Evolutionary conservation across 2,888 invertebrate genomes (phyloP), one percentile per base, ranked within the genome.

Genomic region (Lepidocyrtinus sp.): DNA sequence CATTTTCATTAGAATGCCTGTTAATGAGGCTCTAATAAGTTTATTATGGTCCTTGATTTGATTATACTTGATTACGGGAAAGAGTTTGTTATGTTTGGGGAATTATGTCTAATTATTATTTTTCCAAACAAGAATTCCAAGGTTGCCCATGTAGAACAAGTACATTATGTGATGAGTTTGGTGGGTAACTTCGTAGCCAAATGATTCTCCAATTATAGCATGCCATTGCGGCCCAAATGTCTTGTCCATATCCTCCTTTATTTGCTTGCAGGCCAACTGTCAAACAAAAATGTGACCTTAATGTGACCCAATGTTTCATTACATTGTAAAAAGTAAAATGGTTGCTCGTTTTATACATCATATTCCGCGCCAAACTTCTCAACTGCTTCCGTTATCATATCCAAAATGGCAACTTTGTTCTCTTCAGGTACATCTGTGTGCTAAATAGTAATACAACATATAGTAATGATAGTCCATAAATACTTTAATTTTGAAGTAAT

Each of bases 361-460:
- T 81, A 73, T 61, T 86, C 84, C 2, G 81, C 65, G 0, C 72
- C 71, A 75, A 82, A 83, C 63, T 75, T 78, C 17, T 85, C 86
- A 45, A 86, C 72, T 2, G 84, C 84, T 1, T 75, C 80, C 7
- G 84, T 82, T 9, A 85, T 82, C 9, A 83, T 79, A 26, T 86
- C 86, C 68, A 86, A 75, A 36, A 85, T 83, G 62, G 85, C 85
- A 1, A 77, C 73, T 64, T 83, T 83, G 12, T 81, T 83, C 27
- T 86, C 85, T 55, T 86, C 85, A 0, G 86, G 85, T 15, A 86
- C 72, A 65, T 85, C 85, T 5, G 85, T 78, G 73, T 83, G 83
- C 86, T 86, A 70, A 55, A 21, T n/a, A 17, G n/a, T 9, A 21
- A 24, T 19, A 21, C 19, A 22, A 46, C 21, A 12, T 22, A 9